Evolutionary conservation across 2,888 invertebrate species (phyloP), one percentile per base, ranked within the genome.

Genomic region (Tiphia femorata): DNA sequence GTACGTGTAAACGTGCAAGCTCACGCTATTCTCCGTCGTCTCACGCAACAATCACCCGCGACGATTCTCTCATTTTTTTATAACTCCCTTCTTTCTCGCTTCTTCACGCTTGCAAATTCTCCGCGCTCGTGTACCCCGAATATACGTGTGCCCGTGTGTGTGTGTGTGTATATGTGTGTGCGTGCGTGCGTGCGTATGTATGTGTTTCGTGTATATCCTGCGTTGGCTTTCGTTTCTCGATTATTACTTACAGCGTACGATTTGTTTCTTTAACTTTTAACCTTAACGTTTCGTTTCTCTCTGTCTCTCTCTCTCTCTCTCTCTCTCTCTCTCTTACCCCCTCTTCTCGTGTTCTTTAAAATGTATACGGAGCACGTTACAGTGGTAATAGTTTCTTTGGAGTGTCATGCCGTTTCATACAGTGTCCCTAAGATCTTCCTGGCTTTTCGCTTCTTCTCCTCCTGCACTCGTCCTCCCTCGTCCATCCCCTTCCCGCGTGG

Each of bases 311-410:
- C 14, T n/a, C 5, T 33, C 16, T 6, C 8, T 33, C 16, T 16
- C 2, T 35, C 17, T 35, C 56, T 63, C n/a, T n/a, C n/a, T n/a
- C n/a, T n/a, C n/a, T n/a, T n/a, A n/a, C n/a, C n/a, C n/a, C n/a
- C n/a, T n/a, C n/a, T n/a, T n/a, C n/a, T n/a, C n/a, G 58, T 55
- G 64, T 49, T 51, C 38, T 40, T 69, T 74, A 76, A 75, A 79
- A 77, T 71, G 68, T 78, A 78, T 78, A 75, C 65, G 56, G 74
- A 76, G 78, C 75, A 77, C 73, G 73, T n/a, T 73, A 74, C 67
- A 62, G 66, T 64, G 72, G 66, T 64, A 72, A 73, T 80, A 76
- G 71, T 77, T 76, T 83, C 82, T 83, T 82, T 81, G 82, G 81
- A 77, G 77, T 79, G 73, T 62, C 63, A 62, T 68, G 51, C 60